phyloP scores from a whole-genome alignment of 2,888 invertebrate species.

The Liposcelis brunnea region DNA sequence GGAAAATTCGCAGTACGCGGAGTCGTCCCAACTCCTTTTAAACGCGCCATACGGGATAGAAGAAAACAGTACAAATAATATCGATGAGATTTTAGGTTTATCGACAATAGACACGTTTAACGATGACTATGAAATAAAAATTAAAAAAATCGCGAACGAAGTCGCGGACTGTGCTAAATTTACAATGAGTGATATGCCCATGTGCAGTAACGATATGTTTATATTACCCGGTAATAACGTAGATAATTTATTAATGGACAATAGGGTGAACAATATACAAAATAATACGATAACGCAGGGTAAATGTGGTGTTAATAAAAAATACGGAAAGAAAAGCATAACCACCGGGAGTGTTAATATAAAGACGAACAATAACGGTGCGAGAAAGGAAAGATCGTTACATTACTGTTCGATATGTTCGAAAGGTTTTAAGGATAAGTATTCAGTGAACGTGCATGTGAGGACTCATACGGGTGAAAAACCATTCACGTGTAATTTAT shows the following conservation, averaged over 20 bases:
- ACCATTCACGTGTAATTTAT: slow-evolving; percentile 86
- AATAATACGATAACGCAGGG: background rate
- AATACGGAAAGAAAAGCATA: background rate
- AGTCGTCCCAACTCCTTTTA: background rate
- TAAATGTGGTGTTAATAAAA: slow-evolving; percentile 1
- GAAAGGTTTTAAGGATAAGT: slow-evolving; percentile 88
- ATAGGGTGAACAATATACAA: slow-evolving; percentile 8
- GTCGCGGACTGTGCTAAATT: slow-evolving; percentile 54
- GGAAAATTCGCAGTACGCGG: background rate
- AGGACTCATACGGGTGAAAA: slow-evolving; percentile 97
- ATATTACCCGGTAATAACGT: slow-evolving; percentile 17
- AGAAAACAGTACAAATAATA: slow-evolving; percentile 19
- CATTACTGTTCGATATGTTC: slow-evolving; percentile 88
- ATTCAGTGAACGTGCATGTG: slow-evolving; percentile 95
- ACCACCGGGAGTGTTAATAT: background rate
- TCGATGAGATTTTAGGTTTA: slow-evolving; percentile 30
- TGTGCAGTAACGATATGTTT: background rate
- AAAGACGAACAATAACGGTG: slow-evolving; percentile 49
- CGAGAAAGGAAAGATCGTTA: slow-evolving; percentile 68
- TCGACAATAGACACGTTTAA: slow-evolving; percentile 36
- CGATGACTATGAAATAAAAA: slow-evolving; percentile 69
- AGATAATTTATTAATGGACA: slow-evolving; percentile 10
- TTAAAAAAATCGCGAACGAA: slow-evolving; percentile 68
- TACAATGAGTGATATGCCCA: slow-evolving; percentile 1
- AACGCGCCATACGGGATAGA: background rate